phyloP scores from a whole-genome alignment of 2,797 vertebrate genomes.

The Gouania willdenowi region DNA sequence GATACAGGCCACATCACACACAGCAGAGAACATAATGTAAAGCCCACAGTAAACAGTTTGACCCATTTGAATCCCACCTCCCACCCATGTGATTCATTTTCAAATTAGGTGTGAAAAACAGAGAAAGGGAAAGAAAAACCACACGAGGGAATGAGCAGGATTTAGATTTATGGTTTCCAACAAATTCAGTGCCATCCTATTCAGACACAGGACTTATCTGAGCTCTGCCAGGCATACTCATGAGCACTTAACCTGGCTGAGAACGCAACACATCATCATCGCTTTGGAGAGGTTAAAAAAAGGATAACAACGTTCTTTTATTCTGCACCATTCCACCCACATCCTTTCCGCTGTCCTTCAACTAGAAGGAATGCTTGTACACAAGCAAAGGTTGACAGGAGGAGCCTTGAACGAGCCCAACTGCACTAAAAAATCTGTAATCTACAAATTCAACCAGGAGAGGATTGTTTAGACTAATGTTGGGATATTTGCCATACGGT shows the following conservation, averaged over 20 bases:
- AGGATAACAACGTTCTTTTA: conserved; percentile 16
- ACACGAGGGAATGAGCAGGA: conserved; percentile 25
- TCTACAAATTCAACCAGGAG: too few relatives aligned
- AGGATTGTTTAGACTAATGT: too few relatives aligned
- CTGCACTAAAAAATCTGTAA: too few relatives aligned
- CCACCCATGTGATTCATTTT: conserved; percentile 71
- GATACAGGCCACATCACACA: conserved; percentile 22
- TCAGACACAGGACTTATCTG: conserved; percentile 73
- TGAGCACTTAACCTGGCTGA: conserved; percentile 75
- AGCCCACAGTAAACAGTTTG: conserved; percentile 49
- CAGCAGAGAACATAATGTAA: conserved; percentile 21
- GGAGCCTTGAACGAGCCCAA: conserved; percentile 18
- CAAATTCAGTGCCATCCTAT: conserved; percentile 51
- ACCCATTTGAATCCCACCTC: conserved; percentile 71
- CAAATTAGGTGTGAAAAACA: conserved; percentile 70
- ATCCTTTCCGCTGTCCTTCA: conserved; percentile 41
- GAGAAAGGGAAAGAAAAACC: conserved; percentile 32
- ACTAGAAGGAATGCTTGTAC: conserved; percentile 6
- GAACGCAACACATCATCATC: conserved; percentile 65
- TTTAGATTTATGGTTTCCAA: conserved; percentile 54
- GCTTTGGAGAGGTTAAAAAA: conserved; percentile 26
- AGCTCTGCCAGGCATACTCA: conserved; percentile 66
- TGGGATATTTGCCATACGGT: too few relatives aligned
- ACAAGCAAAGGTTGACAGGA: conserved; percentile 10
- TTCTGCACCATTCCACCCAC: too few relatives aligned